Evolutionary conservation across 2,113 vertebrate species (phyloP), one percentile per base, ranked within the genome.

Genomic region (Rhynchomys soricoides): DNA sequence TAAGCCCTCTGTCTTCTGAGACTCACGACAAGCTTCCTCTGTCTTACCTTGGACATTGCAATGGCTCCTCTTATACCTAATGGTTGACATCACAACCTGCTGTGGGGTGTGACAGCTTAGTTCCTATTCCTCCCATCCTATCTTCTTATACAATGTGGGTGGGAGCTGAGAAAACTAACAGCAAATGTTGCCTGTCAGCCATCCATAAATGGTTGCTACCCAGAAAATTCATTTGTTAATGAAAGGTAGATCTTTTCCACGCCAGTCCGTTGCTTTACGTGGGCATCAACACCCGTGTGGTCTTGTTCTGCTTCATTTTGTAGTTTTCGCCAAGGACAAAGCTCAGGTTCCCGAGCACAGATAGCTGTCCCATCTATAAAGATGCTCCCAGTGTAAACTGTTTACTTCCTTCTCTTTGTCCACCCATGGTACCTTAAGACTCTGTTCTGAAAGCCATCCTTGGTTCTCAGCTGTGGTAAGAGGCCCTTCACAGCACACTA

Each of bases 1-100:
- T 45, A 89, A 70, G 62, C 31, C 71, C 22, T 0, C 0, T 0
- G 2, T 68, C 57, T 37, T 68, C 43, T 34, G 48, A 31, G 57
- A n/a, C 50, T 50, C 21, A 0, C 2, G 50, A 66, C 64, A 66
- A 22, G 37, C 68, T 86, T 64, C 40, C 59, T 5, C n/a, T 4
- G 13, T n/a, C 59, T 66, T 62, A 5, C 0, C 0, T 31, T n/a
- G 19, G 48, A 50, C 48, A 50, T 88, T 59, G 37, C 29, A 40
- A 1, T 1, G 12, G 8, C 68, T 8, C 0, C 12, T 5, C 11
- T 10, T n/a, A 21, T 10, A 2, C 55, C 26, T 1, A 4, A 21
- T 71, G 8, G 4, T 37, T 3, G 10, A 43, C 34, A 59, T 34
- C 12, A 31, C 22, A 1, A 7, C 29, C 48, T 37, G 43, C 40